Percentiles rank a stretch among this genome's conserved stretches.
Evolutionary conservation across 2,113 vertebrate species (phyloP).

Genomic region (Rousettus leschenaultii): DNA sequence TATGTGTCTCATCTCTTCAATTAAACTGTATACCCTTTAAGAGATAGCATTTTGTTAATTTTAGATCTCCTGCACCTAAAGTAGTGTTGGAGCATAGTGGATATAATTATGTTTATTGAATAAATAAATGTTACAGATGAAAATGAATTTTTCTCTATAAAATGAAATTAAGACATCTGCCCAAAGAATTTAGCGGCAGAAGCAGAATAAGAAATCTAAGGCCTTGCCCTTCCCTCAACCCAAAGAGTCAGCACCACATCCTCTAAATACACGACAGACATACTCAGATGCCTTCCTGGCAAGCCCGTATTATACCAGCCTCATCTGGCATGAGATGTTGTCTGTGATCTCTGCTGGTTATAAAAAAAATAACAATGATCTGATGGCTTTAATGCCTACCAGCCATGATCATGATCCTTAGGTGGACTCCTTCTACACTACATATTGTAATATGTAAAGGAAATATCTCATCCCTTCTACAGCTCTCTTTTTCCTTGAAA

Average conservation of each 20-base stretch:
- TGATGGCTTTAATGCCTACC: background rate
- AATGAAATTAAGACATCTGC: background rate
- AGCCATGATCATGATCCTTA: background rate
- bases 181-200: background rate
- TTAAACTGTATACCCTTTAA: background rate
- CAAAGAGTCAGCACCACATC: no score
- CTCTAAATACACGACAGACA: background rate
- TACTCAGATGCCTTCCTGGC: background rate
- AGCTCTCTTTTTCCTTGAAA: background rate
- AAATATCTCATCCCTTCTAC: background rate
- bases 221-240: rapidly evolving
- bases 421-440: background rate
- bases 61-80: background rate
- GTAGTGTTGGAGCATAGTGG: background rate
- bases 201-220: background rate
- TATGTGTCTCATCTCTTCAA: background rate
- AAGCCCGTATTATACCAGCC: background rate
- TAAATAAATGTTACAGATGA: background rate
- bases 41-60: background rate
- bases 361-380: background rate
- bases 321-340: background rate
- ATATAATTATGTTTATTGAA: background rate
- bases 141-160: background rate
- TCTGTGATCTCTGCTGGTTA: background rate
- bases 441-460: background rate